Evolutionary conservation across 2,888 invertebrate genomes (phyloP).

Genomic region (Xanthia icteritia): DNA sequence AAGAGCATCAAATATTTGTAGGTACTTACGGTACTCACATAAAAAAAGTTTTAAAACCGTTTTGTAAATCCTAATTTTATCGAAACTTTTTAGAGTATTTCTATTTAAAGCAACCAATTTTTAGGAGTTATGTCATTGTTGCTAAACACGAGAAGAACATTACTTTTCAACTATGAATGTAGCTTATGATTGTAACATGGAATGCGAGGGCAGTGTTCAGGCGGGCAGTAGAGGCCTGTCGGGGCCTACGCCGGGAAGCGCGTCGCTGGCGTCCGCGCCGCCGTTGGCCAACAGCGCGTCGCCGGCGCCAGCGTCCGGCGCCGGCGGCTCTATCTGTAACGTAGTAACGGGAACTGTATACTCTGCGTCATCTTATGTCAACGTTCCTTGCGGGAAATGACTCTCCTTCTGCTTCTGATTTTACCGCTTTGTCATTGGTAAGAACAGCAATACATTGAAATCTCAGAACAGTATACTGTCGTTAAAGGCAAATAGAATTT

Average conservation of each 20-base stretch:
- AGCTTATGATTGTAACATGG: constrained; percentile 42
- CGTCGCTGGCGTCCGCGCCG: constrained; percentile 46
- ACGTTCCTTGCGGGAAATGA: background rate
- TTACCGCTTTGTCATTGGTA: background rate
- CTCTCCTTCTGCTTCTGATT: background rate
- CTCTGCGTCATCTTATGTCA: background rate
- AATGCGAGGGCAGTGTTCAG: constrained; percentile 53
- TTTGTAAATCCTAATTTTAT: background rate
- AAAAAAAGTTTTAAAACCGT: background rate
- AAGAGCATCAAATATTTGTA: background rate
- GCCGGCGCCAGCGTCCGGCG: constrained; percentile 61
- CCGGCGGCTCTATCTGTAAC: constrained; percentile 62
- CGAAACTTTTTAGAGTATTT: background rate
- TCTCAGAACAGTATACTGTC: background rate
- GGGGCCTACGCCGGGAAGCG: constrained; percentile 51
- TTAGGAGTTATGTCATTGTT: constrained; percentile 47
- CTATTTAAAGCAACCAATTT: background rate
- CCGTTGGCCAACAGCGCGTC: constrained; percentile 76
- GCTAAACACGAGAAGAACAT: constrained; percentile 31
- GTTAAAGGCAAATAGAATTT: background rate
- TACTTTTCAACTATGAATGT: constrained; percentile 2
- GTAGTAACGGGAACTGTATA: background rate
- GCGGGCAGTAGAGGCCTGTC: constrained; percentile 67
- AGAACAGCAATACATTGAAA: background rate
- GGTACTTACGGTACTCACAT: background rate